Evolutionary conservation across 2,888 invertebrate species (phyloP).

Genomic region (Gymnocheta viridis): DNA sequence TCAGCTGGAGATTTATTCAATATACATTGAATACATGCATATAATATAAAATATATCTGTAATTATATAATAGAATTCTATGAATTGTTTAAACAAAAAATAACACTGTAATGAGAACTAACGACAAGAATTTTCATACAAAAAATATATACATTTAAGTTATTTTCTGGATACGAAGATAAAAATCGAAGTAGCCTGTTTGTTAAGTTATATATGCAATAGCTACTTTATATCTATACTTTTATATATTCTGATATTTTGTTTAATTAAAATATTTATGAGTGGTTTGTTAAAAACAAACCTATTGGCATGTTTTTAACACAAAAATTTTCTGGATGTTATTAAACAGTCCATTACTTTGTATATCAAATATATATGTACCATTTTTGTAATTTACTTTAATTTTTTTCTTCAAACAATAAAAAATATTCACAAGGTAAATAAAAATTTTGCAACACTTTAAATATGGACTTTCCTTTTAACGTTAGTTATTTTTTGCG

Average conservation of each 20-base stretch:
- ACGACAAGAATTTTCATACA: background rate
- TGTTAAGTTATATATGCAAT: background rate
- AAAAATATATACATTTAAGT: background rate
- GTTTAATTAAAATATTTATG: background rate
- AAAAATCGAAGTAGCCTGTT: background rate
- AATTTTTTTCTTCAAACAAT: background rate
- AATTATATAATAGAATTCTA: conserved; percentile 53
- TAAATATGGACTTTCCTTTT: background rate
- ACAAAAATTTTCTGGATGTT: background rate
- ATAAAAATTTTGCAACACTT: background rate
- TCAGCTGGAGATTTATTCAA: conserved; percentile 97
- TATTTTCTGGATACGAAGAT: background rate
- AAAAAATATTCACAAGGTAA: background rate
- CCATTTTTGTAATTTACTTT: background rate
- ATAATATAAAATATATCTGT: background rate
- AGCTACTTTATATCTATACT: background rate
- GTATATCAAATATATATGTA: conserved; percentile 4
- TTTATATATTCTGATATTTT: background rate
- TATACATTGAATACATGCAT: conserved; percentile 82
- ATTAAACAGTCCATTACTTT: background rate
- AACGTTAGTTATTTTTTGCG: background rate
- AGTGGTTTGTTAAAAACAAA: background rate
- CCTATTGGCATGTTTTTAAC: background rate
- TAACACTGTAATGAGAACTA: conserved; percentile 1
- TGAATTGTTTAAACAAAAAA: conserved; percentile 58